Evolutionary conservation across 2,113 vertebrate genomes (phyloP), one percentile per base, ranked within the genome.

Genomic region (Hemibagrus wyckioides): DNA sequence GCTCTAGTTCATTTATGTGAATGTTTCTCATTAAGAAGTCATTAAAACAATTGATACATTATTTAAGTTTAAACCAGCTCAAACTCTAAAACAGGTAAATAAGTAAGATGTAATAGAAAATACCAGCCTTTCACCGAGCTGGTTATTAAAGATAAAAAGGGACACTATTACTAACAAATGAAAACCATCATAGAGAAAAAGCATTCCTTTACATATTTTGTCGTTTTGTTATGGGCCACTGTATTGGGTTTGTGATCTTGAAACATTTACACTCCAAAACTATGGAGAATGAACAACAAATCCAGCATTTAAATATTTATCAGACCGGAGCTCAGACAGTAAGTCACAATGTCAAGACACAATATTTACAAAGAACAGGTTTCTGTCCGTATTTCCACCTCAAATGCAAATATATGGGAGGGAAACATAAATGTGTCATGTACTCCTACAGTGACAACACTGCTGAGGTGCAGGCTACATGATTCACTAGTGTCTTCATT

Each of bases 281-380:
- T 80, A 23, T 80, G 9, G 10, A 30, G 52, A 39, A 57, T 23
- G 33, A 39, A 39, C 33, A 39, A 80, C 77, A 33, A 3, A 56
- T 39, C 25, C 9, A 25, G 30, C 19, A 14, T 28, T 30, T 80
- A 39, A 25, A 59, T 25, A 57, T 79, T 25, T 23, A 33, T 50
- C 19, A 79, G 21, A 50, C 23, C 7, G 23, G 52, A 39, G 50
- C 30, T 67, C 33, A 69, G 11, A 54, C 36, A 80, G 13, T n/a
- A 39, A 17, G n/a, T 80, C n/a, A 73, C 39, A 59, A 14, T 36
- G 33, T 77, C 61, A 79, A 84, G 33, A 17, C 13, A 44, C 56
- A 50, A 77, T 86, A 86, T 90, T 84, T 80, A 86, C 84, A 90
- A 63, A 90, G 52, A 80, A 86, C 89, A 84, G 75, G 89, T 90